These are phyloP conservation scores for Laticauda colubrina DNA, from an alignment of 2,113 vertebrate genomes.

Conservation along the genomic window DNA sequence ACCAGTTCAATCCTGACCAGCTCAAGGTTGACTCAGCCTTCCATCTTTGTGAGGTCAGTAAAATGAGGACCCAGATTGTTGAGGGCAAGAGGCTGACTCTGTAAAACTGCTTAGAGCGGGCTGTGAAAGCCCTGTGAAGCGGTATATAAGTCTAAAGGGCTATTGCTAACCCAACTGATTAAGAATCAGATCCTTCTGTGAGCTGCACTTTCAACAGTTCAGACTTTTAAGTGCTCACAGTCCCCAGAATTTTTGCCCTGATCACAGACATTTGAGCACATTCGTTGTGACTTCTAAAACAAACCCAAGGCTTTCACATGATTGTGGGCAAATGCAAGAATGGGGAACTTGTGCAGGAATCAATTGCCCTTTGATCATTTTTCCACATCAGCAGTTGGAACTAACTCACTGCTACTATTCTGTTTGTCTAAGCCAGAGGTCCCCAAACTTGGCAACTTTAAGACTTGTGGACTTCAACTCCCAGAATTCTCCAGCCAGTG, in stretches of 20 bases:
- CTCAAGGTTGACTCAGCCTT: neutral
- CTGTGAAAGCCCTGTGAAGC: neutral
- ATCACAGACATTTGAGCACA: neutral
- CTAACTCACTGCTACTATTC: neutral
- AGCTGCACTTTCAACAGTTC: neutral
- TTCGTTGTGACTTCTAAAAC: neutral
- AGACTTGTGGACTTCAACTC: no score
- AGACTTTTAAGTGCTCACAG: neutral
- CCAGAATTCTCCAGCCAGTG: no score
- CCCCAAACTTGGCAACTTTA: no score
- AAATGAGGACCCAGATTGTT: neutral
- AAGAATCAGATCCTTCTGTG: neutral
- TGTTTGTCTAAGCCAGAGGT: neutral
- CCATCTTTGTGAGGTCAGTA: neutral
- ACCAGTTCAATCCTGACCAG: neutral
- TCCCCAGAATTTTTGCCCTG: neutral
- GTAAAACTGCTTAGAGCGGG: neutral
- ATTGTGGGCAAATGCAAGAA: neutral
- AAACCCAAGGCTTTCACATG: neutral
- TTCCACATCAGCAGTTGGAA: neutral
- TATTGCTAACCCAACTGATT: neutral
- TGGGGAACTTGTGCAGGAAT: neutral
- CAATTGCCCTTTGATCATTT: neutral
- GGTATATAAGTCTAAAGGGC: no score
- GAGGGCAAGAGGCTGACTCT: neutral